phyloP scores from a whole-genome alignment of 2,888 invertebrate genomes.

The Acronicta alni region DNA sequence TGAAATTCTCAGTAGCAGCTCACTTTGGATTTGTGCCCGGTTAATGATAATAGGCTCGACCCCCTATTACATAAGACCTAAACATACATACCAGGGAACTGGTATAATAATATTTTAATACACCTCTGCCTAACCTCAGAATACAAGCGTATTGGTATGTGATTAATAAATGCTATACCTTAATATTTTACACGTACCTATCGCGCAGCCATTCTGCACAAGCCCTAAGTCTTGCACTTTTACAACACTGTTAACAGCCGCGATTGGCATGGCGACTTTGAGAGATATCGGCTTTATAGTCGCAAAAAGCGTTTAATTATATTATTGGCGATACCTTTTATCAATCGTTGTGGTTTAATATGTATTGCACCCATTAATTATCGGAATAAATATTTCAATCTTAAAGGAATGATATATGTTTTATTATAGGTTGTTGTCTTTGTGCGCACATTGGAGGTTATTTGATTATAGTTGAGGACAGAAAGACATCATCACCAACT shows the following conservation, averaged over 20 bases:
- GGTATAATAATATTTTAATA: too few species aligned
- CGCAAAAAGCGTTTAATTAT: slow-evolving; percentile 56
- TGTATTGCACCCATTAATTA: slow-evolving; percentile 52
- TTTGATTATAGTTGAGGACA: too few species aligned
- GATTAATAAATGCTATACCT: too few species aligned
- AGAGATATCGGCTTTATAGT: slow-evolving; percentile 28
- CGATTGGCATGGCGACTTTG: slow-evolving; percentile 39
- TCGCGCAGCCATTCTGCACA: background rate
- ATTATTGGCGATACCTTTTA: slow-evolving; percentile 57
- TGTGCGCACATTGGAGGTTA: slow-evolving; percentile 2
- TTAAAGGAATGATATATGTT: slow-evolving; percentile 21
- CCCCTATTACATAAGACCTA: too few species aligned
- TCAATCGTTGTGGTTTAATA: slow-evolving; percentile 57
- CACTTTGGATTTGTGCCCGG: too few species aligned
- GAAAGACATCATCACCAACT: too few species aligned
- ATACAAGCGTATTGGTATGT: too few species aligned
- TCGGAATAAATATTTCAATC: slow-evolving; percentile 48
- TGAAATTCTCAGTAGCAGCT: too few species aligned
- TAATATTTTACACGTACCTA: background rate
- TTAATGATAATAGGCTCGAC: too few species aligned
- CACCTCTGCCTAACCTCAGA: too few species aligned
- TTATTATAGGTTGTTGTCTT: slow-evolving; percentile 6
- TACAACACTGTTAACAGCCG: slow-evolving; percentile 39
- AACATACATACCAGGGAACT: too few species aligned
- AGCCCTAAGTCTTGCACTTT: slow-evolving; percentile 30